Base-by-base conservation (phyloP, 2,797 vertebrate species). In the Sebastes taczanowskii region DNA sequence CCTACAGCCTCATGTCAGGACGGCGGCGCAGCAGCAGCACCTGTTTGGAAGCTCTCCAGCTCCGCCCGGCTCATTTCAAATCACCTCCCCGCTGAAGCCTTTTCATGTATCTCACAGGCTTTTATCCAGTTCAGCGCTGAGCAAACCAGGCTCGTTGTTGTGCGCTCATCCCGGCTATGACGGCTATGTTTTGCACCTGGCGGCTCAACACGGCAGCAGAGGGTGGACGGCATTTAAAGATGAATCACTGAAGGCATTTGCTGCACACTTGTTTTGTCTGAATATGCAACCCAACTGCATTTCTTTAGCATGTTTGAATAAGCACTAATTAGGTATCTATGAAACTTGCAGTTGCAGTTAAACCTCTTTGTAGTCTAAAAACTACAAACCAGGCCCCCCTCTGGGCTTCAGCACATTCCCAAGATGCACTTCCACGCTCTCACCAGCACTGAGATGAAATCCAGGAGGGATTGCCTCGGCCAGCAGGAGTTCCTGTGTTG, bases 31-130 rank as follows among this genome's bases (percentile, higher is more conserved):
- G 74, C 79, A 66, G 75, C 68, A 90, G 81, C 92, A 94, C 93
- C 91, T 94, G 92, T 90, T 93, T 94, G 92, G 92, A 93, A 59
- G 27, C 13, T 4, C 67, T 93, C 92, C 89, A 92, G 81, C 72
- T 82, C 80, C 63, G 3, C 86, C 82, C 60, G 46, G 25, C 82
- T 83, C 14, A 1, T 77, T 84, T 86, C 25, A 59, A 52, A 84
- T 85, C 72, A 46, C 65, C 83, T 82, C 59, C 68, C 52, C 25
- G 4, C 82, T 80, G 82, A 14, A 52, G 77, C 71, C 82, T 74
- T 83, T 86, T 89, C 76, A 87, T 89, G 74, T 80, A 29, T 85
- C 92, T 89, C 86, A 83, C 81, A 77, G 77, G 81, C 81, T 82
- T 74, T 27, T 85, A 80, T 88, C 80, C 69, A 81, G 74, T 64